These are phyloP conservation scores for Drosophila melanogaster DNA, from an alignment of 1,140 invertebrate genomes.

Conservation along the genomic window DNA sequence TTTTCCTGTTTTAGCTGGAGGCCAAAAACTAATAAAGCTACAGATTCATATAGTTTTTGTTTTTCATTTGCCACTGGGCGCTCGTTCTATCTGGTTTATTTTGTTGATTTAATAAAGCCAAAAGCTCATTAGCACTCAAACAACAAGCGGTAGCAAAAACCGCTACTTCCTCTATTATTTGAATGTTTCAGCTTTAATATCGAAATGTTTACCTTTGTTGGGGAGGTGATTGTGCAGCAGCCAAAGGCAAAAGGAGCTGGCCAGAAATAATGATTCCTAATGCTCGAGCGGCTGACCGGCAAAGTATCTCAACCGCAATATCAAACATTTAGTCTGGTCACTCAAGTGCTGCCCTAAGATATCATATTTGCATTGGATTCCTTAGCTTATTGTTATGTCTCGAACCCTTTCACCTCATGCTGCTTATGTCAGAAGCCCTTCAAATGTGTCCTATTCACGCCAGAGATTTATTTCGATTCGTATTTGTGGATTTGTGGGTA, in stretches of 20 bases:
- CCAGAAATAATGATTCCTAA: not conserved
- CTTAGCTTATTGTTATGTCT: slow-evolving; percentile 13
- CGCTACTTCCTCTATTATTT: slow-evolving; percentile 8
- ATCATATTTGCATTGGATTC: slow-evolving; percentile 45
- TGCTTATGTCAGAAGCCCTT: slow-evolving; percentile 21
- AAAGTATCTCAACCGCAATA: slow-evolving; percentile 4
- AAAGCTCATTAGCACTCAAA: slow-evolving; percentile 46
- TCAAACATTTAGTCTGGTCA: slow-evolving; percentile 21
- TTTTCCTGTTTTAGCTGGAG: not conserved
- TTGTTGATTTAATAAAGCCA: slow-evolving; percentile 46
- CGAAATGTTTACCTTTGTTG: slow-evolving; percentile 37
- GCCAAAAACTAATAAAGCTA: slow-evolving; percentile 36
- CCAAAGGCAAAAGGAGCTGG: slow-evolving; percentile 2
- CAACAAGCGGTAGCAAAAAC: slow-evolving; percentile 12
- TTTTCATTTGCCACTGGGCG: not conserved
- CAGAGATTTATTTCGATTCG: slow-evolving; percentile 22
- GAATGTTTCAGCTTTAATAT: slow-evolving; percentile 21
- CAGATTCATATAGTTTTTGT: slow-evolving; percentile 22
- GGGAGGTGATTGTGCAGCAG: slow-evolving; percentile 6
- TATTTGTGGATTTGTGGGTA: slow-evolving; percentile 21
- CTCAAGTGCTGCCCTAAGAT: not conserved
- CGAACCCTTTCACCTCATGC: slow-evolving; percentile 1
- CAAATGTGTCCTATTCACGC: slow-evolving; percentile 32
- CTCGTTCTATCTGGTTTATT: slow-evolving; percentile 1
- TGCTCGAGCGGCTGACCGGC: not conserved